Evolutionary conservation across 2,113 vertebrate species (phyloP).

Genomic region (Paracyprichromis sp.): DNA sequence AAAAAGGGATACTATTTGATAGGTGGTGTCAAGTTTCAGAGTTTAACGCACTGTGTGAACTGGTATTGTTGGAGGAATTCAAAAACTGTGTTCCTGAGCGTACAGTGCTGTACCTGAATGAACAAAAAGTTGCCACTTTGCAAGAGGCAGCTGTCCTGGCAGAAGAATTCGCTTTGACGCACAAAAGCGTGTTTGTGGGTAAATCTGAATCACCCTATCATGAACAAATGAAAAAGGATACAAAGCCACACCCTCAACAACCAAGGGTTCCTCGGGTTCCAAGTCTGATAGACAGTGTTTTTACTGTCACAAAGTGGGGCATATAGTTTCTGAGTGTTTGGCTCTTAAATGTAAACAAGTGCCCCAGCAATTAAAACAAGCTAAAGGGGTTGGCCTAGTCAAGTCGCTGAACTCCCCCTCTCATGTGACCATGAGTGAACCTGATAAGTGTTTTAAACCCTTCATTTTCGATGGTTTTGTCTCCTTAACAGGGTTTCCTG

Average conservation of each 20-base stretch:
- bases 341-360: neutral
- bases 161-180: too few species aligned
- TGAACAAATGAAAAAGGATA: rapidly evolving
- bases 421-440: rapidly evolving
- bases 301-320: too few species aligned
- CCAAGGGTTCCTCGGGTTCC: rapidly evolving
- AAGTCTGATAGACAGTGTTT: too few species aligned
- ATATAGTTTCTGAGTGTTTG: neutral
- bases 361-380: neutral
- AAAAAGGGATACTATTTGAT: neutral
- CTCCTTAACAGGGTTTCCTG: neutral
- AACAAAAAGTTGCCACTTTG: too few species aligned
- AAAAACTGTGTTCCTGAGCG: rapidly evolving
- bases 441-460: neutral
- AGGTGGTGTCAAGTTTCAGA: neutral
- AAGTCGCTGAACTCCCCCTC: rapidly evolving
- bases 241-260: too few species aligned
- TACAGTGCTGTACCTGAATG: too few species aligned
- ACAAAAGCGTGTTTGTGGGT: too few species aligned
- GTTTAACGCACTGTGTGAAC: rapidly evolving
- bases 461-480: neutral
- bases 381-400: neutral
- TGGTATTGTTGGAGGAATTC: too few species aligned
- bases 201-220: too few species aligned
- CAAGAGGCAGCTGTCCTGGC: rapidly evolving